These are phyloP conservation scores for Meriones unguiculatus DNA, from an alignment of 2,113 vertebrate genomes.

Conservation along the genomic window DNA sequence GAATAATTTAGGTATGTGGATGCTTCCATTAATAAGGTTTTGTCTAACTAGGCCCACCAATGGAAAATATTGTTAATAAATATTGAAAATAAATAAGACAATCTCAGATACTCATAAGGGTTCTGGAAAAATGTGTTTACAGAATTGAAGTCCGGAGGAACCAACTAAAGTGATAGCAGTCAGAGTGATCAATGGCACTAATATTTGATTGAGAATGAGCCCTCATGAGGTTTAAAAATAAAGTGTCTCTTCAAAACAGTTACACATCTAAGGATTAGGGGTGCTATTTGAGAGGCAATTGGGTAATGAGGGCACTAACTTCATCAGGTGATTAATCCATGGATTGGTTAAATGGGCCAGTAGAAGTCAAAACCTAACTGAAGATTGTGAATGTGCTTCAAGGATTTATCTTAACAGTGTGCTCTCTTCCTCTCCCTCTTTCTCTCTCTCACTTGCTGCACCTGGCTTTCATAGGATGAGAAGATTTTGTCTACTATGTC, in stretches of 20 bases:
- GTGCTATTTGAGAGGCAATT: not conserved
- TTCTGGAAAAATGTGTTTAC: not conserved
- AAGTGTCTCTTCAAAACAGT: not conserved
- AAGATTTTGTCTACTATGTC: not conserved
- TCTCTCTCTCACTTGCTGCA: not conserved
- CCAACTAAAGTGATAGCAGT: not conserved
- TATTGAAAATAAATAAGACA: not conserved
- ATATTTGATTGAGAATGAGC: slow-evolving; percentile 27
- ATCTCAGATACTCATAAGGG: not conserved
- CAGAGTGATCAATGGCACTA: not conserved
- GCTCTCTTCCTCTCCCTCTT: not conserved
- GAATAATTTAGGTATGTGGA: not conserved
- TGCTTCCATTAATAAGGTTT: not conserved
- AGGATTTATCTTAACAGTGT: not conserved
- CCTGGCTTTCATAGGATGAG: not conserved
- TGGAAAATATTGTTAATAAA: not conserved
- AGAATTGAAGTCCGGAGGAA: not conserved
- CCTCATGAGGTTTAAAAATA: not conserved
- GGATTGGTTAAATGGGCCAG: not conserved
- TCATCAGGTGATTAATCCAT: not conserved
- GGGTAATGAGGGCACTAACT: too few relatives aligned
- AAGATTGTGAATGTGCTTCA: not conserved
- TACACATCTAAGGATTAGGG: not conserved
- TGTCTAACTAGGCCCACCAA: not conserved
- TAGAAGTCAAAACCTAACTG: too few relatives aligned